Conservation (phyloP, 2,797 vertebrate genomes). For the Mus spretus region DNA sequence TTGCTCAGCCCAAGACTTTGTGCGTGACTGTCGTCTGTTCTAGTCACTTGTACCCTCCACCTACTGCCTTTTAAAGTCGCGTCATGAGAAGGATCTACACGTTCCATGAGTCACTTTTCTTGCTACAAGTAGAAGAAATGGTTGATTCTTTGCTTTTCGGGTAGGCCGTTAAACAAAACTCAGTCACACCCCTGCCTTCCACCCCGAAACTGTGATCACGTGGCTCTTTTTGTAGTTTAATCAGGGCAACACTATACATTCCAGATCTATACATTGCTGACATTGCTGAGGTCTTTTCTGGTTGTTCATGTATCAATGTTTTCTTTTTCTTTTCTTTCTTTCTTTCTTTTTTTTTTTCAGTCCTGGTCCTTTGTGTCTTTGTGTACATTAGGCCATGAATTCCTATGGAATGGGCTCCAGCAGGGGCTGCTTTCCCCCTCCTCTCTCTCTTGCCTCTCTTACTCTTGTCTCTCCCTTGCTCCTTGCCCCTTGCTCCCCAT, state of each 20-base stretch:
- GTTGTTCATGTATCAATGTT: conserved; percentile 36
- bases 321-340: not conserved
- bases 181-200: not conserved
- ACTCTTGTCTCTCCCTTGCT: too few species aligned
- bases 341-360: too few species aligned
- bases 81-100: not conserved
- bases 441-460: too few species aligned
- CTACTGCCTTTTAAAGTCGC: not conserved
- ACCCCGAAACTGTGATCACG: not conserved
- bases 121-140: conserved; percentile 20
- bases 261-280: too few species aligned
- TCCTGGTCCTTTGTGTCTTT: too few species aligned
- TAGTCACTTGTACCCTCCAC: not conserved
- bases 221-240: not conserved
- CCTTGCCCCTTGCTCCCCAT: too few species aligned
- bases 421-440: too few species aligned
- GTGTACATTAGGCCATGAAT: too few species aligned
- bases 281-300: not conserved
- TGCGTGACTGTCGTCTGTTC: not conserved
- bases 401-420: too few species aligned
- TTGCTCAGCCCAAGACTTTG: not conserved
- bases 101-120: not conserved
- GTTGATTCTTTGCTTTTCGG: not conserved
- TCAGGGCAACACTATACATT: not conserved
- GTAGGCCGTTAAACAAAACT: not conserved